phyloP scores from a whole-genome alignment of 2,797 vertebrate genomes.

The Astyanax mexicanus region DNA sequence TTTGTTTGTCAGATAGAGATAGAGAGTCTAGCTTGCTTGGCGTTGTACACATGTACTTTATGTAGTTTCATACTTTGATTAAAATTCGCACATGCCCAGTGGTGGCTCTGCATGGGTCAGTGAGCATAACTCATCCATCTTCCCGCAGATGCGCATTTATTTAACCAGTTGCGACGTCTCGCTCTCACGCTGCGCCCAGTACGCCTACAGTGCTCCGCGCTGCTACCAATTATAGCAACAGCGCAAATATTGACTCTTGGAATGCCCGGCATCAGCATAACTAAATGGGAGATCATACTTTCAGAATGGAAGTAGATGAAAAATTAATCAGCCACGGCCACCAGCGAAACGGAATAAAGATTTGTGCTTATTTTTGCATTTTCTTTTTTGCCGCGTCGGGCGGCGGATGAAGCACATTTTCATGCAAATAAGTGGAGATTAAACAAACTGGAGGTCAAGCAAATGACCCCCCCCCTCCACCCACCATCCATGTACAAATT shows the following conservation, averaged over 20 bases:
- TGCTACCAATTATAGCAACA: conserved; percentile 44
- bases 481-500: conserved; percentile 8
- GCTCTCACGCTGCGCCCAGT: not conserved
- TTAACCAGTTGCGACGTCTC: conserved; percentile 33
- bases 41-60: not conserved
- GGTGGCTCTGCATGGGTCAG: conserved; percentile 26
- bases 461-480: not conserved
- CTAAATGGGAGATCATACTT: conserved; percentile 70
- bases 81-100: conserved; percentile 30
- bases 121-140: conserved; percentile 40
- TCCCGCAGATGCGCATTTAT: conserved; percentile 37
- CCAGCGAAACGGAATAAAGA: conserved; percentile 62
- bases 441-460: conserved; percentile 63
- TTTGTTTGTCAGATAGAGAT: conserved; percentile 1
- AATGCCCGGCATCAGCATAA: conserved; percentile 71
- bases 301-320: conserved; percentile 66
- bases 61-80: conserved; percentile 49
- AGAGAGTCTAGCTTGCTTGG: not conserved
- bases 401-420: conserved; percentile 66
- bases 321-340: conserved; percentile 68
- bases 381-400: conserved; percentile 63
- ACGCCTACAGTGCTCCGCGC: conserved; percentile 10
- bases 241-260: conserved; percentile 70
- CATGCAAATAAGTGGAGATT: conserved; percentile 65
- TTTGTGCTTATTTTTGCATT: conserved; percentile 71